A percentile compares a stretch with the other conserved stretches of the same genome.
phyloP scores from a whole-genome alignment of 2,888 invertebrate species.

The Plagodis dolabraria region DNA sequence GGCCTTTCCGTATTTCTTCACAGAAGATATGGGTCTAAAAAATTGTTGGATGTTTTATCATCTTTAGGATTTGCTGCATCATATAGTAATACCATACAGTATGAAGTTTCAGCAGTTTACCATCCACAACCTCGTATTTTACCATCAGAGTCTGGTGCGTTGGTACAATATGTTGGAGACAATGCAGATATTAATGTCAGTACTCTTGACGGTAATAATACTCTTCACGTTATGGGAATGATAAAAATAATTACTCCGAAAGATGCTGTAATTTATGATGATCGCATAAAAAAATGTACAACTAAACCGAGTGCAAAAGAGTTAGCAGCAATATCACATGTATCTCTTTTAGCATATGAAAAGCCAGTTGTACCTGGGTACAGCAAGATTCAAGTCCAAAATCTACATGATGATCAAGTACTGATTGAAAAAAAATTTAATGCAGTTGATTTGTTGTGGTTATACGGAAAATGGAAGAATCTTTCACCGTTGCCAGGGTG shows the following conservation, averaged over 20 bases:
- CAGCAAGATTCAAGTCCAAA: slow-evolving; percentile 41
- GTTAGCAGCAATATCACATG: slow-evolving; percentile 40
- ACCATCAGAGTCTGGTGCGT: slow-evolving; percentile 47
- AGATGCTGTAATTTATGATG: slow-evolving; percentile 24
- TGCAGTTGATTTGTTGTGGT: slow-evolving; percentile 42
- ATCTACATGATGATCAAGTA: slow-evolving; percentile 42
- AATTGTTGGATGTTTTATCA: slow-evolving; percentile 49
- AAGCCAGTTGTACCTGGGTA: slow-evolving; percentile 41
- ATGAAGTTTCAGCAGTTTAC: slow-evolving; percentile 52
- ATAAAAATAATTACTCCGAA: slow-evolving; percentile 38
- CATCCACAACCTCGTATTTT: slow-evolving; percentile 50
- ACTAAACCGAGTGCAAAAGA: slow-evolving; percentile 26
- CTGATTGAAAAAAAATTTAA: slow-evolving; percentile 29
- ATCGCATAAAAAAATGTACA: slow-evolving; percentile 46
- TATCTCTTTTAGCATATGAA: slow-evolving; percentile 41
- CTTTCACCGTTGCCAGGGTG: slow-evolving; percentile 47
- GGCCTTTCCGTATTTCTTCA: slow-evolving; percentile 46
- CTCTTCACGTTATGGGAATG: slow-evolving; percentile 17
- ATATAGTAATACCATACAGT: slow-evolving; percentile 45
- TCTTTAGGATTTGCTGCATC: slow-evolving; percentile 52
- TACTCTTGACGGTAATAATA: slow-evolving; percentile 8
- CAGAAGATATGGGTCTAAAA: slow-evolving; percentile 51
- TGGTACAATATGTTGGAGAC: slow-evolving; percentile 48
- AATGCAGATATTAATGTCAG: slow-evolving; percentile 26
- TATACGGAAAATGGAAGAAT: slow-evolving; percentile 48